Percentiles rank a stretch among this genome's conserved stretches.
Evolutionary conservation across 1,140 invertebrate species (phyloP).

Genomic region (Saccostrea cuccullata): DNA sequence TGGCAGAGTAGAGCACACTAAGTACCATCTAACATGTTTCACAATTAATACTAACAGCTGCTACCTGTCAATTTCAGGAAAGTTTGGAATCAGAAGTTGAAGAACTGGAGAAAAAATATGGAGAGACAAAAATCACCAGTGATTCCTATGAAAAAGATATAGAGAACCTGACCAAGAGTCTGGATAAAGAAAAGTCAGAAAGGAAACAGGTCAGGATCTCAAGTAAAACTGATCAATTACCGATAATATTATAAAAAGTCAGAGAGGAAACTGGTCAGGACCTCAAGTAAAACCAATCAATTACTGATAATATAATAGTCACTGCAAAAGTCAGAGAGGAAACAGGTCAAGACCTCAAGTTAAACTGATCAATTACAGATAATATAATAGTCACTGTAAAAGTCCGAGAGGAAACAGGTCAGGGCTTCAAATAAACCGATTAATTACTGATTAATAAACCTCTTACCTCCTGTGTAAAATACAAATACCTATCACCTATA

Average conservation of each 20-base stretch:
- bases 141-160: slow-evolving; percentile 69
- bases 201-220: slow-evolving; percentile 60
- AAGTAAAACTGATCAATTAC: background rate
- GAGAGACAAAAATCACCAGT: slow-evolving; percentile 58
- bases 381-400: too few relatives aligned
- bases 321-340: too few relatives aligned
- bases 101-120: slow-evolving; percentile 57
- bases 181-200: slow-evolving; percentile 66
- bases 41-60: background rate
- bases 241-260: slow-evolving; percentile 59
- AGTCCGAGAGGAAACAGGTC: too few relatives aligned
- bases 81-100: slow-evolving; percentile 57
- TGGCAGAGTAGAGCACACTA: too few relatives aligned
- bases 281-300: background rate
- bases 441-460: too few relatives aligned
- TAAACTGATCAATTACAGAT: too few relatives aligned
- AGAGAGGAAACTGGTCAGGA: slow-evolving; percentile 63
- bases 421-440: too few relatives aligned
- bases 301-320: too few relatives aligned
- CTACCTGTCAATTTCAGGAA: slow-evolving; percentile 44
- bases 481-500: too few relatives aligned
- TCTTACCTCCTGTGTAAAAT: too few relatives aligned
- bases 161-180: slow-evolving; percentile 51
- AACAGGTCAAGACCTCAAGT: background rate
- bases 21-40: too few relatives aligned